Conservation (phyloP, 2,113 vertebrate species). For the Bubo blakistoni region DNA sequence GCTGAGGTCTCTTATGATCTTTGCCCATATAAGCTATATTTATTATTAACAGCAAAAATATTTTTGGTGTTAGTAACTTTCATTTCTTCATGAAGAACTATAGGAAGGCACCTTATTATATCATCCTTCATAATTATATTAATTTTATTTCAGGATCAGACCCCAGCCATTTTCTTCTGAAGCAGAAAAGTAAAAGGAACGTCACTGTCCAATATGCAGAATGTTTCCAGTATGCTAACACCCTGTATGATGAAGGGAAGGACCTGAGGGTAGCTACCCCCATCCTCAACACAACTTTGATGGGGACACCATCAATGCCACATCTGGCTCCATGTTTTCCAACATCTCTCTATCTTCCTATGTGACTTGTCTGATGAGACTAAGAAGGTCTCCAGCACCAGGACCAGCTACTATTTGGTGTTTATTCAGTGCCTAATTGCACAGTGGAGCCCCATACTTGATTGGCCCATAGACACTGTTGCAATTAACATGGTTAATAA, state of each 20-base stretch:
- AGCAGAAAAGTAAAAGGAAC: not conserved
- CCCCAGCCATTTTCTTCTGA: not conserved
- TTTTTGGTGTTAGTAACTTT: not conserved
- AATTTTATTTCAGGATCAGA: not conserved
- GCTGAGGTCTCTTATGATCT: not conserved
- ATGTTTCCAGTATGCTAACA: not conserved
- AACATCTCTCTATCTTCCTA: not conserved
- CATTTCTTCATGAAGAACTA: not conserved
- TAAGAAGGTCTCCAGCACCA: not conserved
- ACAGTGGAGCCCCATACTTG: not conserved
- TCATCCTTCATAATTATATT: not conserved
- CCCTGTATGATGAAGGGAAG: not conserved
- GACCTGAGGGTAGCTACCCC: not conserved
- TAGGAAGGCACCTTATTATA: not conserved
- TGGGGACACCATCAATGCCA: not conserved
- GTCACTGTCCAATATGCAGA: not conserved
- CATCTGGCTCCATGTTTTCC: accelerated
- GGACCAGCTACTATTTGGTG: accelerated
- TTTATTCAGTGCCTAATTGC: not conserved
- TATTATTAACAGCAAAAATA: not conserved
- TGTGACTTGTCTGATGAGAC: not conserved
- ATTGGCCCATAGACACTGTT: not conserved
- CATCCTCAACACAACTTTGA: not conserved
- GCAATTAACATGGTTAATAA: not conserved
- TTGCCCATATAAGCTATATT: not conserved